phyloP scores from a whole-genome alignment of 2,797 vertebrate genomes.

The Hyperoplus lanceolatus region DNA sequence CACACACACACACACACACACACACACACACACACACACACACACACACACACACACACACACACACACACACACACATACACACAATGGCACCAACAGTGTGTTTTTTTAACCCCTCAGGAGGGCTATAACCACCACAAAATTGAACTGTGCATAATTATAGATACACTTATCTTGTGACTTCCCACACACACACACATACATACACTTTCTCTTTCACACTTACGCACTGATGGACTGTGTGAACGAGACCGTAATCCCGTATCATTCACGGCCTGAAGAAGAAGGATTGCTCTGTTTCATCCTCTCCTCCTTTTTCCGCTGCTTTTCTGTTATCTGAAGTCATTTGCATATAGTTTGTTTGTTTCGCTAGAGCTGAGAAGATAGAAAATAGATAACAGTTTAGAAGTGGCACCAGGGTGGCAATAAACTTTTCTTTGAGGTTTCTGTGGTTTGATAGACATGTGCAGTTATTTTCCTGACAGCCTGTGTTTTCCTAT shows the following conservation, averaged over 20 bases:
- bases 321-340: conserved; percentile 11
- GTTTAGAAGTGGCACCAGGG: neutral
- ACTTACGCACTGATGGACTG: neutral
- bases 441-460: conserved; percentile 7
- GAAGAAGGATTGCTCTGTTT: conserved; percentile 32
- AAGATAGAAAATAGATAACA: conserved; percentile 18
- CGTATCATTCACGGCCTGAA: conserved; percentile 38
- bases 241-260: conserved; percentile 4
- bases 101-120: too few species aligned
- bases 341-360: conserved; percentile 26
- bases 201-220: conserved; percentile 1
- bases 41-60: too few species aligned
- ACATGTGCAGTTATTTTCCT: conserved; percentile 4
- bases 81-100: too few species aligned
- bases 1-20: neutral
- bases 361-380: neutral
- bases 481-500: neutral
- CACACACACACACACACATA: too few species aligned
- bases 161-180: neutral
- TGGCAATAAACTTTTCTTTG: neutral
- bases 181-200: conserved; percentile 4
- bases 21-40: neutral
- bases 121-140: too few species aligned
- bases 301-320: neutral
- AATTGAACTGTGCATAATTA: too few species aligned